Evolutionary conservation across 2,797 vertebrate species (phyloP), one percentile per base, ranked within the genome.

Genomic region (Brachymystax lenok): DNA sequence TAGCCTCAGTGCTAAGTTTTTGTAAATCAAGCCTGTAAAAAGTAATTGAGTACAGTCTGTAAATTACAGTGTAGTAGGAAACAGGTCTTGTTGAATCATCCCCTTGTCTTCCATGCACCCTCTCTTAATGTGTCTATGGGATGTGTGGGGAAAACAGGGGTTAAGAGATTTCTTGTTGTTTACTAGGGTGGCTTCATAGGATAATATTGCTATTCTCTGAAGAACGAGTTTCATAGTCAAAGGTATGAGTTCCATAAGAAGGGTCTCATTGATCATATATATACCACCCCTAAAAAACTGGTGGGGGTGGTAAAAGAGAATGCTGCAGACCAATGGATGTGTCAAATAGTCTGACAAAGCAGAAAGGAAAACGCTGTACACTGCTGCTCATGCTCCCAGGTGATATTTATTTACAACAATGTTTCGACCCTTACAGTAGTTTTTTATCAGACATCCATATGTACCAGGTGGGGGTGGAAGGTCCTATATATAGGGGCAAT

Each of bases 11-110:
- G 69, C 69, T 30, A 1, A 4, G 68, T 74, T 17, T 73, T 64
- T 27, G 35, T 84, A 82, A 82, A 86, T 87, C 81, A 82, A 35
- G 77, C 71, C 63, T 87, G 86, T 81, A 87, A 84, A 61, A 70
- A 79, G 74, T 69, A 69, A 91, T 88, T 61, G 76, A 66, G 77
- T 3, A 64, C 46, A 63, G 51, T 82, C 74, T 75, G 76, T 28
- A 2, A 73, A 50, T 81, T 13, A 2, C 86, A 88, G 83, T 1
- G 71, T 79, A 73, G 84, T 75, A 78, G 51, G 82, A 80, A 75
- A 74, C 51, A 21, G 59, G 24, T 71, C 28, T 76, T 30, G 51
- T 33, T 61, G 51, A 66, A 71, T 74, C 81, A 61, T 40, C 54
- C 35, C 50, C 0, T 64, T 46, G 67, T 59, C 61, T 52, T 74